These are phyloP conservation scores for Apodemus sylvaticus DNA, from an alignment of 2,113 vertebrate genomes.

Conservation along the genomic window DNA sequence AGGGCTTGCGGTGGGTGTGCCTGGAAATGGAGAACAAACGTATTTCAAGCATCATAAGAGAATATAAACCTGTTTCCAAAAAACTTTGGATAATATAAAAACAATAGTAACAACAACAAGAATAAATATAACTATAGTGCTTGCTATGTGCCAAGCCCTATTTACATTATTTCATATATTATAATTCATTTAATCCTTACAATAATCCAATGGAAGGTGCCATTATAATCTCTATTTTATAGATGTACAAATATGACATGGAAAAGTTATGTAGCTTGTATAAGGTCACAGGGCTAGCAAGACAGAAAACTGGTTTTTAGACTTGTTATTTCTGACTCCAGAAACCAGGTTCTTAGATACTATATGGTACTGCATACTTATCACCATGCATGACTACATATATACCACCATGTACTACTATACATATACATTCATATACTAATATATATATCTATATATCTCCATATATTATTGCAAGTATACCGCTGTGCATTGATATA, in stretches of 20 bases:
- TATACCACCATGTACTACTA: background rate
- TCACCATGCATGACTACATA: background rate
- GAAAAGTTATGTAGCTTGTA: conserved; percentile 25
- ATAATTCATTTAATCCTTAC: conserved; percentile 24
- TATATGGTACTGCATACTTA: background rate
- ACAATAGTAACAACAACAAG: background rate
- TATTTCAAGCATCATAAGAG: background rate
- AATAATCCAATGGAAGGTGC: background rate
- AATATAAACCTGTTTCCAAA: conserved; percentile 12
- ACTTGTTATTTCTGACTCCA: background rate
- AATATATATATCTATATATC: background rate
- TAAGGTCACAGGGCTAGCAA: background rate
- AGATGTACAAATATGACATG: background rate
- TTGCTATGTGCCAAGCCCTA: background rate
- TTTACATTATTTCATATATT: conserved; percentile 40
- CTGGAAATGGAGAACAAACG: background rate
- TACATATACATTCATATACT: background rate
- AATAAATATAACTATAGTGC: background rate
- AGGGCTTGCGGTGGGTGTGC: background rate
- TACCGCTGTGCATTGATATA: background rate
- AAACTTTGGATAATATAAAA: background rate
- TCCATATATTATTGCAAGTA: background rate
- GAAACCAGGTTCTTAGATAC: conserved; percentile 13
- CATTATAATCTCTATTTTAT: conserved; percentile 22
- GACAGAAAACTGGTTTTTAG: background rate